Conservation (phyloP, 23 tunicate genomes). For the Styela plicata region DNA sequence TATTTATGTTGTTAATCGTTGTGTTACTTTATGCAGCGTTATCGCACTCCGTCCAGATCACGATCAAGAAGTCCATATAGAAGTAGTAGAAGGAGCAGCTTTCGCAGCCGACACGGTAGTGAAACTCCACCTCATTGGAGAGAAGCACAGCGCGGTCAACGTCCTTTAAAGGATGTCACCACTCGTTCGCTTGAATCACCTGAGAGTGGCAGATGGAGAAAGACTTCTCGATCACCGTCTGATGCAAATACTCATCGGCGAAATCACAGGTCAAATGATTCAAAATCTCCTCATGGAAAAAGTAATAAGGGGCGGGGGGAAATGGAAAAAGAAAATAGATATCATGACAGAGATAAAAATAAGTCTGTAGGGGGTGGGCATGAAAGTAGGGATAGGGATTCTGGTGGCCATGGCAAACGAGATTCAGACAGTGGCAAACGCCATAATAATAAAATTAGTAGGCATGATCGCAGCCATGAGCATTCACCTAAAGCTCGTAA, state of each 20-base stretch:
- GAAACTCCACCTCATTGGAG: slow-evolving; percentile 99
- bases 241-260: slow-evolving; percentile 15
- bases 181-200: neutral
- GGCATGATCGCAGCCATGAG: neutral
- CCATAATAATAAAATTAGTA: neutral
- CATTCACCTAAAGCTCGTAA: neutral
- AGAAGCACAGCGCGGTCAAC: slow-evolving; percentile 85
- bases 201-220: slow-evolving; percentile 46
- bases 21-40: slow-evolving; percentile 42
- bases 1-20: too few relatives aligned
- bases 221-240: slow-evolving; percentile 31
- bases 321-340: slow-evolving; percentile 11
- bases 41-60: slow-evolving; percentile 88
- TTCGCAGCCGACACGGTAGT: slow-evolving; percentile 59
- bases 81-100: slow-evolving; percentile 28
- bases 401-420: slow-evolving; percentile 1
- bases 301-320: neutral
- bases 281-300: slow-evolving; percentile 4
- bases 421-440: neutral
- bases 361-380: neutral
- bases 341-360: slow-evolving; percentile 4
- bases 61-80: slow-evolving; percentile 59
- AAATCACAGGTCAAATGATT: slow-evolving; percentile 47
- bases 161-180: slow-evolving; percentile 37
- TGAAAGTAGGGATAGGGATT: slow-evolving; percentile 23